These are phyloP conservation scores for Anolis sagrei DNA, from an alignment of 2,113 vertebrate species.

Conservation along the genomic window DNA sequence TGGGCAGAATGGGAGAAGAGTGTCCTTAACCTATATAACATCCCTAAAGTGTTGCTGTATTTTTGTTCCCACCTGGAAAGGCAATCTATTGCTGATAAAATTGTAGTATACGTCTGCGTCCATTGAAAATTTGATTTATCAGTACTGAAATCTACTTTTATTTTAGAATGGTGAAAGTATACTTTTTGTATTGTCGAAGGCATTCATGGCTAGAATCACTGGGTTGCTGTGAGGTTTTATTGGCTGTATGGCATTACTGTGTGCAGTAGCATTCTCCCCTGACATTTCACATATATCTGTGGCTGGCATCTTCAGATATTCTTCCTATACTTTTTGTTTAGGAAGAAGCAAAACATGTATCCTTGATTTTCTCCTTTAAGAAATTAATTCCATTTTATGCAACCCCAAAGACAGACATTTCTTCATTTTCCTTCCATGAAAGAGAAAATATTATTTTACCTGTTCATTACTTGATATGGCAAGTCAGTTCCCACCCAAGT, in stretches of 20 bases:
- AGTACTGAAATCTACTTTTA: not conserved
- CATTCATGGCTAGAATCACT: no score
- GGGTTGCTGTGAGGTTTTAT: no score
- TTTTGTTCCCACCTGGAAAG: not conserved
- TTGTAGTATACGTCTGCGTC: not conserved
- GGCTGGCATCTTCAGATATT: no score
- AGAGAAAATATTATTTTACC: not conserved
- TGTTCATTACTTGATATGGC: slow-evolving; percentile 19
- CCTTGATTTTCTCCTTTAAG: not conserved
- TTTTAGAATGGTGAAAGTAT: not conserved
- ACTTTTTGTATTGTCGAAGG: no score
- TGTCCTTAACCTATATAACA: not conserved
- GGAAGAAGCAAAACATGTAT: not conserved
- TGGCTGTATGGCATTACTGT: no score
- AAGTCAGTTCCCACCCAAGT: not conserved
- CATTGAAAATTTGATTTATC: not conserved
- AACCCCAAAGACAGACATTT: no score
- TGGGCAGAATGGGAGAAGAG: not conserved
- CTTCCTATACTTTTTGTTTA: not conserved
- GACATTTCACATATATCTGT: no score
- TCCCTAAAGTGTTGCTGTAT: not conserved
- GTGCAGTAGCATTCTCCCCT: no score
- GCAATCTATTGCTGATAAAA: not conserved
- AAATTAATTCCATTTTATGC: not conserved
- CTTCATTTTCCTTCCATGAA: slow-evolving; percentile 7